Evolutionary conservation across 2,888 invertebrate genomes (phyloP).

Genomic region (Tubulanus polymorphus): DNA sequence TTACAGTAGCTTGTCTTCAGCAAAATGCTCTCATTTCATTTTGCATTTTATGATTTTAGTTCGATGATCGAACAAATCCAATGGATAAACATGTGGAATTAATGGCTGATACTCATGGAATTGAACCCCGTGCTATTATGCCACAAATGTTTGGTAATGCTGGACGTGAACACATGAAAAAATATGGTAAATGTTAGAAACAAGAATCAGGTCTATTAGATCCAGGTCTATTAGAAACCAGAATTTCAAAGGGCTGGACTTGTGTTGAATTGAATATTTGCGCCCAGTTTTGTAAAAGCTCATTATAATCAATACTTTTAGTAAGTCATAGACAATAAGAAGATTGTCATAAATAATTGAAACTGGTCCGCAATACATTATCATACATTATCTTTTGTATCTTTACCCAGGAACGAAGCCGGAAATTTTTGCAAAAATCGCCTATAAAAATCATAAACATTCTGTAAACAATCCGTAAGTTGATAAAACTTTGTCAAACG

Average conservation of each 20-base stretch:
- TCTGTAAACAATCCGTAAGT: slow-evolving; percentile 89
- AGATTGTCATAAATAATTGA: no score
- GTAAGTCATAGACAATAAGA: no score
- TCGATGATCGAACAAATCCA: slow-evolving; percentile 45
- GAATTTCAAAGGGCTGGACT: no score
- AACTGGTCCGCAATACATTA: no score
- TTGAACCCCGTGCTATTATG: slow-evolving; percentile 79
- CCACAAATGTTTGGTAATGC: slow-evolving; percentile 97
- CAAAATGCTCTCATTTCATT: no score
- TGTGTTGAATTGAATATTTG: no score
- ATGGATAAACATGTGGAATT: slow-evolving; percentile 81
- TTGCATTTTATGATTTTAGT: slow-evolving; percentile 51
- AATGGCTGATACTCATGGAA: slow-evolving; percentile 78
- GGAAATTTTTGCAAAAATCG: slow-evolving; percentile 94
- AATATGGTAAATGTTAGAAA: slow-evolving; percentile 67
- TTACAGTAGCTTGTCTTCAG: no score
- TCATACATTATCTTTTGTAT: no score
- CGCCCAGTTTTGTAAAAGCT: no score
- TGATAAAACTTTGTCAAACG: neutral
- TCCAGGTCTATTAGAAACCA: no score
- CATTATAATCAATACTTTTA: no score
- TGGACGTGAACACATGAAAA: slow-evolving; percentile 90
- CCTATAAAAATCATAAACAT: slow-evolving; percentile 95
- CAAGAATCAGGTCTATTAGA: no score
- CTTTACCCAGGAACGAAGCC: slow-evolving; percentile 73